phyloP scores from a whole-genome alignment of 1,140 invertebrate species.

The Agrilus planipennis region DNA sequence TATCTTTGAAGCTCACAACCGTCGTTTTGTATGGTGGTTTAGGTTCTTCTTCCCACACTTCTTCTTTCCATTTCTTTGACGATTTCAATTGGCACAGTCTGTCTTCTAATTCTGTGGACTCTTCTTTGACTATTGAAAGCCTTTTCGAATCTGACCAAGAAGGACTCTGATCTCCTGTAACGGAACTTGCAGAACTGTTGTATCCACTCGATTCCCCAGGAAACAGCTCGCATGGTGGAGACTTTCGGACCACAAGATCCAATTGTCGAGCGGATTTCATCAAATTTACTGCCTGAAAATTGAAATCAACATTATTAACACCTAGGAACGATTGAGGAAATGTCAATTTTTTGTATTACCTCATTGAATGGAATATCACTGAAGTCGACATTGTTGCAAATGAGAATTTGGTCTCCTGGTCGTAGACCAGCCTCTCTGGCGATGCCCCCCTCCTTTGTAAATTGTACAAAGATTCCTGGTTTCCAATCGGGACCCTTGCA shows the following conservation, averaged over 20 bases:
- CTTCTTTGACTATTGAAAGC: conserved; percentile 55
- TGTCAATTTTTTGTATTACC: conserved; percentile 34
- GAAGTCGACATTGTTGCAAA: conserved; percentile 77
- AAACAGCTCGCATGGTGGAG: conserved; percentile 60
- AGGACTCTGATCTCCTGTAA: conserved; percentile 58
- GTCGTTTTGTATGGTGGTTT: conserved; percentile 43
- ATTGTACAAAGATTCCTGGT: conserved; percentile 81
- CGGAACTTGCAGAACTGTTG: conserved; percentile 65
- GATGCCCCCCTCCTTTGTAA: conserved; percentile 79
- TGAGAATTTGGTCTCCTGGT: conserved; percentile 84
- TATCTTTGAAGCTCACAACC: conserved; percentile 52
- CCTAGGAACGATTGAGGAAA: conserved; percentile 4
- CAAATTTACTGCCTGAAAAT: conserved; percentile 52
- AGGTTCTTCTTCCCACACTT: conserved; percentile 39
- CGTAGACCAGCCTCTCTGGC: conserved; percentile 76
- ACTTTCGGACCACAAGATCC: conserved; percentile 58
- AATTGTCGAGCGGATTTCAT: conserved; percentile 64
- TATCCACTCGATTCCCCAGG: conserved; percentile 69
- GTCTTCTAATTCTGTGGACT: conserved; percentile 40
- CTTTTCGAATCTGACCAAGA: conserved; percentile 48
- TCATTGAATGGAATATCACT: conserved; percentile 66
- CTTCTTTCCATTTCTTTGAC: conserved; percentile 29
- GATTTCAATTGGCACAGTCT: conserved; percentile 25
- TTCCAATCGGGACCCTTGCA: conserved; percentile 76
- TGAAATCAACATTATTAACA: no score